Percentiles rank a stretch among this genome's conserved stretches.
These are phyloP conservation scores for Willisornis vidua DNA, from an alignment of 2,113 vertebrate species.

Conservation along the genomic window DNA sequence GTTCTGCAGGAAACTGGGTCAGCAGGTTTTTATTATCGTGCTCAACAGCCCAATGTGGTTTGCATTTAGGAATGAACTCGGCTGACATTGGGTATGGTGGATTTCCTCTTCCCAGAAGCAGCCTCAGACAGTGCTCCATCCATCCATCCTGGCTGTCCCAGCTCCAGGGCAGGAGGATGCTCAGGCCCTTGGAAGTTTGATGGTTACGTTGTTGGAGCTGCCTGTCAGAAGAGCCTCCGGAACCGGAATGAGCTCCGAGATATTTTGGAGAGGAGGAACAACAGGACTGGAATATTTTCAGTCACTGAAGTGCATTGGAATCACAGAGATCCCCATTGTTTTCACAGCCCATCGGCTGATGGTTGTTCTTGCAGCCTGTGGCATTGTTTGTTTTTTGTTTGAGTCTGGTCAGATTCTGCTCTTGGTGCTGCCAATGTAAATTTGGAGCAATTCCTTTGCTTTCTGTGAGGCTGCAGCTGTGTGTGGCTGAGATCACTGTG, in stretches of 20 bases:
- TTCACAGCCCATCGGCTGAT: neutral
- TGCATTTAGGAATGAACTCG: conserved; percentile 54
- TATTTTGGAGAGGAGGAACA: neutral
- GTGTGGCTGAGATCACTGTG: neutral
- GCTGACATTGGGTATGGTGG: conserved; percentile 4
- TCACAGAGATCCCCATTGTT: neutral
- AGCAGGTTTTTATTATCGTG: conserved; percentile 63
- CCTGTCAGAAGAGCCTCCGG: neutral
- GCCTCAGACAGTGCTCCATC: conserved; percentile 9
- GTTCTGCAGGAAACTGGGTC: conserved; percentile 72
- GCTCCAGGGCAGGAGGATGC: neutral
- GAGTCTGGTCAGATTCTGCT: neutral
- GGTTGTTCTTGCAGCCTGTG: neutral
- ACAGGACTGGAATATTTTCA: neutral
- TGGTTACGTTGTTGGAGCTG: neutral
- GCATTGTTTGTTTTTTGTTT: neutral
- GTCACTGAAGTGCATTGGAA: neutral
- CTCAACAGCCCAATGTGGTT: conserved; percentile 51
- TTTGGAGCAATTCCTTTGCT: neutral
- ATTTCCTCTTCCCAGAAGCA: conserved; percentile 56
- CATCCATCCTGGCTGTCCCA: neutral
- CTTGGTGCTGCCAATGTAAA: neutral
- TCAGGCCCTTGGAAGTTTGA: neutral
- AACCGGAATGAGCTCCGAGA: neutral
- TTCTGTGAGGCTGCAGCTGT: neutral